A percentile compares a stretch with the other conserved stretches of the same genome.
phyloP scores from a whole-genome alignment of 1,140 invertebrate species.

The Adoxophyes honmai region DNA sequence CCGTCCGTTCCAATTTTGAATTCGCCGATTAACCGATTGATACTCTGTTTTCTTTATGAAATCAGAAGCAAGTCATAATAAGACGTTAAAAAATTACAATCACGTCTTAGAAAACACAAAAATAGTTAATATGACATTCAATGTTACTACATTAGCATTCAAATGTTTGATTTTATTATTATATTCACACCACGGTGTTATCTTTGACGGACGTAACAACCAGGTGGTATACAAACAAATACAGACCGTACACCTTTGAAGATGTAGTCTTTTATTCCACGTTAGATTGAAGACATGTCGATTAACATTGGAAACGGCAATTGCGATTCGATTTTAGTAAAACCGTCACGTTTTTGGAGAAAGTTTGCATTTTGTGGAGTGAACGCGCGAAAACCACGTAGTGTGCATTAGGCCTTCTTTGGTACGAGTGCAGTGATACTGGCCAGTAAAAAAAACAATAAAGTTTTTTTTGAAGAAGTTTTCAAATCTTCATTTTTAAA shows the following conservation, averaged over 20 bases:
- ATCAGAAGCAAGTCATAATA: no score
- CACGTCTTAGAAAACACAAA: conserved; percentile 6
- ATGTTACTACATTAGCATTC: conserved; percentile 1
- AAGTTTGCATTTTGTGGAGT: conserved; percentile 20
- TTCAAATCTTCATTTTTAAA: no score
- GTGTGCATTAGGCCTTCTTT: conserved; percentile 7
- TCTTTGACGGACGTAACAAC: neutral
- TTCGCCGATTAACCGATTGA: no score
- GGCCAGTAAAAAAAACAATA: neutral
- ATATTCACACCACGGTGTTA: neutral
- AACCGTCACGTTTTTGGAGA: conserved; percentile 37
- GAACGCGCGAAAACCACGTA: conserved; percentile 6
- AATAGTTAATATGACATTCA: conserved; percentile 8
- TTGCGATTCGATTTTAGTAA: conserved; percentile 27
- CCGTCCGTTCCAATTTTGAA: no score
- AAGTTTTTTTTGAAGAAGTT: no score
- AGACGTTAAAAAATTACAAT: neutral
- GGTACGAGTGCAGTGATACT: neutral
- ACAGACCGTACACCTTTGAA: neutral
- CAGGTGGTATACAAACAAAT: neutral
- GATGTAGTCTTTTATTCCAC: neutral
- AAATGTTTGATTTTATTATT: conserved; percentile 14
- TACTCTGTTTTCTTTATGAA: no score
- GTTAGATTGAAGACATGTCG: neutral
- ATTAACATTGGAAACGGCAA: conserved; percentile 18